Evolutionary conservation across 2,113 vertebrate genomes (phyloP).

Genomic region (Notarius lentiginosus): DNA sequence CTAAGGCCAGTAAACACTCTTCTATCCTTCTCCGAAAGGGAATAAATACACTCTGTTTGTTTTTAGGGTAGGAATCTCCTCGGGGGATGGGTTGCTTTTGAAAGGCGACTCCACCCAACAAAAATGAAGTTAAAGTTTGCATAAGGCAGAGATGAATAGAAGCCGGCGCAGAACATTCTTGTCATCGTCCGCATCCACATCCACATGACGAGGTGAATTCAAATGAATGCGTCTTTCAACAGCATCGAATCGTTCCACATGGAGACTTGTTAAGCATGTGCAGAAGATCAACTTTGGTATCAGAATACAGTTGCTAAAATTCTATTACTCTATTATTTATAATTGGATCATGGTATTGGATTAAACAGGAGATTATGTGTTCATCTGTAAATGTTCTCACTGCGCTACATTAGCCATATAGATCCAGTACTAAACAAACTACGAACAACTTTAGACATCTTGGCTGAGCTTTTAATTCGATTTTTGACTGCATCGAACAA

Average conservation of each 20-base stretch:
- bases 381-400: not conserved
- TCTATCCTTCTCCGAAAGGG: constrained; percentile 6
- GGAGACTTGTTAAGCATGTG: not conserved
- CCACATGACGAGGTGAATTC: not conserved
- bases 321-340: not conserved
- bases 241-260: not conserved
- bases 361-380: not conserved
- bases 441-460: not conserved
- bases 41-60: constrained; percentile 44
- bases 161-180: not conserved
- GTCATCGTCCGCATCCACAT: constrained; percentile 1
- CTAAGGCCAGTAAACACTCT: constrained; percentile 42
- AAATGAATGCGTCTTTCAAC: constrained; percentile 18
- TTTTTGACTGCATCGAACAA: not conserved
- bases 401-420: not conserved
- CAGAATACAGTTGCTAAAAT: not conserved
- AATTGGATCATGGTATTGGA: not conserved
- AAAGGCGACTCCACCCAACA: constrained; percentile 31
- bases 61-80: constrained; percentile 50
- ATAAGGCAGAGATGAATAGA: constrained; percentile 25
- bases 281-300: too few species aligned
- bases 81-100: constrained; percentile 16
- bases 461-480: not conserved
- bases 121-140: constrained; percentile 31
- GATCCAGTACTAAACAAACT: not conserved